Percentiles rank a stretch among this genome's conserved stretches.
phyloP scores from a whole-genome alignment of 2,888 invertebrate genomes.

The Mesoligia furuncula region DNA sequence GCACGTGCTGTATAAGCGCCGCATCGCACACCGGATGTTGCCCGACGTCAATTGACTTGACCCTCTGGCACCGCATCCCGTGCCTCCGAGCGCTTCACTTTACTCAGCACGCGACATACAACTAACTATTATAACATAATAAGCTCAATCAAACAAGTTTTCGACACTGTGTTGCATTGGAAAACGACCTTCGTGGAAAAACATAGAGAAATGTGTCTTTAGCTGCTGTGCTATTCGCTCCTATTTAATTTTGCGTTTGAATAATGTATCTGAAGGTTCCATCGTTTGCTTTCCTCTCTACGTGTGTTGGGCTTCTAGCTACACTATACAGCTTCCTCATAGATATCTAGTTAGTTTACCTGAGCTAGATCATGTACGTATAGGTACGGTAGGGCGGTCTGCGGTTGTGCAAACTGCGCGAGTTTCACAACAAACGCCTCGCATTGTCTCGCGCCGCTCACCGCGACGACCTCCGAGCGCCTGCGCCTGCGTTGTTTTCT shows the following conservation, averaged over 20 bases:
- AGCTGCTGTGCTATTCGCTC: slow-evolving; percentile 6
- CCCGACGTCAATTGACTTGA: slow-evolving; percentile 89
- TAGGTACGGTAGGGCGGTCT: slow-evolving; percentile 77
- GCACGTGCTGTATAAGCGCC: slow-evolving; percentile 81
- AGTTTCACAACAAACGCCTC: slow-evolving; percentile 88
- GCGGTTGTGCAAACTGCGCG: slow-evolving; percentile 86
- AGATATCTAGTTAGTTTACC: slow-evolving; percentile 62
- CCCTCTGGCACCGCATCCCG: slow-evolving; percentile 86
- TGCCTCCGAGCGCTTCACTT: slow-evolving; percentile 74
- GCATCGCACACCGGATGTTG: slow-evolving; percentile 83
- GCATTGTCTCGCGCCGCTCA: slow-evolving; percentile 90
- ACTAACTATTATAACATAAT: slow-evolving; percentile 59
- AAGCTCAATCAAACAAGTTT: slow-evolving; percentile 55
- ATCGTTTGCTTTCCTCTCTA: slow-evolving; percentile 10
- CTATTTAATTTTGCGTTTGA: slow-evolving; percentile 25
- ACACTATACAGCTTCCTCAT: slow-evolving; percentile 60
- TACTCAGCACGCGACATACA: slow-evolving; percentile 75
- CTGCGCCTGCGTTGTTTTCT: slow-evolving; percentile 77
- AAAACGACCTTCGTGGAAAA: slow-evolving; percentile 48
- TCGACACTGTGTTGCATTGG: slow-evolving; percentile 34
- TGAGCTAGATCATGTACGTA: slow-evolving; percentile 70
- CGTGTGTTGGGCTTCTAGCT: slow-evolving; percentile 28
- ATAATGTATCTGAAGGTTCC: slow-evolving; percentile 21
- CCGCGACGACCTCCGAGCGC: slow-evolving; percentile 86
- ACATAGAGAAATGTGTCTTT: slow-evolving; percentile 32